Evolutionary conservation across 2,888 invertebrate species (phyloP), one percentile per base, ranked within the genome.

Genomic region (Orthosia cruda): DNA sequence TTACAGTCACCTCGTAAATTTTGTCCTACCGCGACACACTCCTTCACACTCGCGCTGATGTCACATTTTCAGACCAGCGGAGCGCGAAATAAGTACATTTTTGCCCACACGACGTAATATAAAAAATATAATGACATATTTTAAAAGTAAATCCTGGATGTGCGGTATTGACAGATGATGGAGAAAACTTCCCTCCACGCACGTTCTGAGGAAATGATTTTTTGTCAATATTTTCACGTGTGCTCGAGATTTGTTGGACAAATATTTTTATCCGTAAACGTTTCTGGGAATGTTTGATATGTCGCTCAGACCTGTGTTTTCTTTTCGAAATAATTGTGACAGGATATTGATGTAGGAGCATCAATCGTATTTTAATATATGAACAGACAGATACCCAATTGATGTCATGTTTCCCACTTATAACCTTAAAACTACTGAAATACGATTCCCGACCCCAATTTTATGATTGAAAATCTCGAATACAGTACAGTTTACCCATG

Each of bases 41-140:
- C 92, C 94, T 93, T 93, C 95, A 93, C 96, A 94, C 94, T 91
- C 77, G 93, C 95, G 93, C 95, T 94, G 95, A 96, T 95, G 96
- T 96, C 96, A 96, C 96, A 95, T 96, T 96, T 95, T 95, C 96
- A 95, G 95, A 91, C 90, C 96, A 96, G 84, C 95, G 96, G 96
- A 96, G 96, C 96, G 96, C 92, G 95, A 96, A 96, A 96, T 96
- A 96, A 96, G 96, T 96, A 96, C 96, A 96, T 96, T 95, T 88
- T 96, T 96, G 95, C 95, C 94, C 95, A 92, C 92, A 92, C 93
- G 92, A 92, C 92, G 93, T 95, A 94, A 95, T 95, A 95, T 90
- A 95, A 96, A 95, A 95, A 95, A 95, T 79, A 96, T 96, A 95
- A 96, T 95, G 95, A 95, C 94, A 91, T 94, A 94, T 95, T 95